Conservation (phyloP, 53 echinoderm and acorn worm genomes). For the Stichopus horrens region DNA sequence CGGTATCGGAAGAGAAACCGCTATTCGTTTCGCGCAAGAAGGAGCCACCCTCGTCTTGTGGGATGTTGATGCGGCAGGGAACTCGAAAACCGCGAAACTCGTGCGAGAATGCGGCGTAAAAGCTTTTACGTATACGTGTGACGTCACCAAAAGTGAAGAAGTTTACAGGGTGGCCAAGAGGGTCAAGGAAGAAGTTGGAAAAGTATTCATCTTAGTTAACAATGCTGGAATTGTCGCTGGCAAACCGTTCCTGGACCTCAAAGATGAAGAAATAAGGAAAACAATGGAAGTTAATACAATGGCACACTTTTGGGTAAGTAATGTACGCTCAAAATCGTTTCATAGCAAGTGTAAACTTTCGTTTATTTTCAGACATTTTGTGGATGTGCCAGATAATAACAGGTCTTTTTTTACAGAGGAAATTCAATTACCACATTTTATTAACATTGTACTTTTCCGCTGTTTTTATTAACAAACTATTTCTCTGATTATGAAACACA, state of each 20-base stretch:
- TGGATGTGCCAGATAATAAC: too few species aligned
- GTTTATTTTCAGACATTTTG: too few species aligned
- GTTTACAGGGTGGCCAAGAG: slow-evolving; percentile 69
- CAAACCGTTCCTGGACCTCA: slow-evolving; percentile 63
- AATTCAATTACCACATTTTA: too few species aligned
- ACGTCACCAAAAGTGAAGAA: slow-evolving; percentile 73
- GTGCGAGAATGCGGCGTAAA: slow-evolving; percentile 64
- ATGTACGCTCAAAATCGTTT: too few species aligned
- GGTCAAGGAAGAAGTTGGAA: slow-evolving; percentile 79
- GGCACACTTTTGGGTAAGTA: slow-evolving; percentile 92
- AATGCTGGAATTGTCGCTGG: slow-evolving; percentile 94
- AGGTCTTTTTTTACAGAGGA: too few species aligned
- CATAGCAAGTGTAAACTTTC: too few species aligned
- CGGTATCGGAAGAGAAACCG: slow-evolving; percentile 78
- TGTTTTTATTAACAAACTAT: too few species aligned
- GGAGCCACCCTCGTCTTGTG: slow-evolving; percentile 75
- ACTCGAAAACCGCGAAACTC: slow-evolving; percentile 71
- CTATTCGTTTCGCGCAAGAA: slow-evolving; percentile 61
- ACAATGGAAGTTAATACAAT: slow-evolving; percentile 83
- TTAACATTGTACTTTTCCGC: too few species aligned
- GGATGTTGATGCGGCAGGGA: slow-evolving; percentile 60
- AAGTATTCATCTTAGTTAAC: slow-evolving; percentile 86
- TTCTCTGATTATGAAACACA: too few species aligned
- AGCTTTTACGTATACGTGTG: slow-evolving; percentile 68
- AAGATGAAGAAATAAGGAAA: slow-evolving; percentile 71